A percentile compares a stretch with the other conserved stretches of the same genome.
phyloP scores from a whole-genome alignment of 2,888 invertebrate species.

The Odontocerum albicorne region DNA sequence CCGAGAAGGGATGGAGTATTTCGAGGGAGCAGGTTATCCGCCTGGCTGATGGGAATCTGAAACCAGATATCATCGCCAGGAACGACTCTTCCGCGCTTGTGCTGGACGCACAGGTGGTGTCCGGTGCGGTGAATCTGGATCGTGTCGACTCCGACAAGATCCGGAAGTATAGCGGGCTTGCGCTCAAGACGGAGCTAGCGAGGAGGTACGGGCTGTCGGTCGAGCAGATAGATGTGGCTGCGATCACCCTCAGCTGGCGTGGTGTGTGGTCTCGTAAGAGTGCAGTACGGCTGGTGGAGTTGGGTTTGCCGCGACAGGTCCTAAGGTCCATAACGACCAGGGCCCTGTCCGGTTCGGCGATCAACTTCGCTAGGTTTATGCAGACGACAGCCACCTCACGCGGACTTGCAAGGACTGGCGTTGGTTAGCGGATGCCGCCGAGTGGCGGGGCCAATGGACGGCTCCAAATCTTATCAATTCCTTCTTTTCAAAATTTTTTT shows the following conservation, averaged over 20 bases:
- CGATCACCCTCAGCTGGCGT: constrained; percentile 1
- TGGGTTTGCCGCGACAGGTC: background rate
- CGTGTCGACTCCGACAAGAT: background rate
- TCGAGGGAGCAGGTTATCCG: constrained; percentile 37
- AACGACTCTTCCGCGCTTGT: background rate
- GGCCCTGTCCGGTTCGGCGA: constrained; percentile 22
- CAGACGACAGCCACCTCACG: constrained; percentile 1
- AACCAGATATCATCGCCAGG: constrained; percentile 41
- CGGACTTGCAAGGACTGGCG: no score
- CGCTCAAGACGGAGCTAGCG: no score
- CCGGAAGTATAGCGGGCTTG: background rate
- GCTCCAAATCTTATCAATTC: no score
- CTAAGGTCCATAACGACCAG: constrained; percentile 16
- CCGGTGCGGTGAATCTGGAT: background rate
- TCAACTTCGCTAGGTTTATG: constrained; percentile 25
- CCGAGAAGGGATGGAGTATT: constrained; percentile 39
- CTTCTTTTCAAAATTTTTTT: no score
- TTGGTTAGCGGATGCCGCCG: no score
- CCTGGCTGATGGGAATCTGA: constrained; percentile 39
- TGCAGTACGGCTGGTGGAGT: background rate
- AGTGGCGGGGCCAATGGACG: no score
- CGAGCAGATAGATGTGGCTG: background rate
- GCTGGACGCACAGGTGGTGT: constrained; percentile 3
- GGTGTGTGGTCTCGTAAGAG: background rate
- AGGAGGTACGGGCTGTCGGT: no score